Evolutionary conservation across 2,888 invertebrate genomes (phyloP).

Genomic region (Strigamia transsilvanica): DNA sequence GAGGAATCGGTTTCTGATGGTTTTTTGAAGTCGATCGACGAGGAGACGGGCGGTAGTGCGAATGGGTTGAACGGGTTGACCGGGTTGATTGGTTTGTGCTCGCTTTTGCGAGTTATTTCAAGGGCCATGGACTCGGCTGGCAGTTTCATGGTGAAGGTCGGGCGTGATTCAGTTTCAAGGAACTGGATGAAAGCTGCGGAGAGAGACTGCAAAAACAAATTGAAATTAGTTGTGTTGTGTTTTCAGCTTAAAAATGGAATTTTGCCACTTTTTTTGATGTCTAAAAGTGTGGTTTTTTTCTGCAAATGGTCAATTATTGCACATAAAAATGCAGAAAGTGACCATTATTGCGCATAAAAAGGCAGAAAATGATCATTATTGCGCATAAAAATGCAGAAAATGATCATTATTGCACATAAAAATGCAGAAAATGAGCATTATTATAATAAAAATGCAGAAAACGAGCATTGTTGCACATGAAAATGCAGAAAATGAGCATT

Average conservation of each 20-base stretch:
- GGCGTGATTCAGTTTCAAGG: conserved; percentile 83
- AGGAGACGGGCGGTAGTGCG: conserved; percentile 31
- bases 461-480: no score
- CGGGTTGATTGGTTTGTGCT: background rate
- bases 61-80: conserved; percentile 55
- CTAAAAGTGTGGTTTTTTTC: no score
- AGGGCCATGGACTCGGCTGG: conserved; percentile 63
- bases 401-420: no score
- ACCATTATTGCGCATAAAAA: background rate
- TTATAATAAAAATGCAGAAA: no score
- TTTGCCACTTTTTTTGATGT: background rate
- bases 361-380: no score
- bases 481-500: no score
- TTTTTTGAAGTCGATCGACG: background rate
- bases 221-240: background rate
- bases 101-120: conserved; percentile 59
- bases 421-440: no score
- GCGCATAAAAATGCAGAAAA: no score
- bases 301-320: no score
- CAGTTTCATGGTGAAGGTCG: conserved; percentile 64
- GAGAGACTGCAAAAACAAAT: conserved; percentile 67
- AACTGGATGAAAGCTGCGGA: conserved; percentile 80
- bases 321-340: no score
- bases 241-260: background rate
- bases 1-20: conserved; percentile 27